These are phyloP conservation scores for Helicolenus hilgendorfi DNA, from an alignment of 2,797 vertebrate genomes.

Conservation along the genomic window DNA sequence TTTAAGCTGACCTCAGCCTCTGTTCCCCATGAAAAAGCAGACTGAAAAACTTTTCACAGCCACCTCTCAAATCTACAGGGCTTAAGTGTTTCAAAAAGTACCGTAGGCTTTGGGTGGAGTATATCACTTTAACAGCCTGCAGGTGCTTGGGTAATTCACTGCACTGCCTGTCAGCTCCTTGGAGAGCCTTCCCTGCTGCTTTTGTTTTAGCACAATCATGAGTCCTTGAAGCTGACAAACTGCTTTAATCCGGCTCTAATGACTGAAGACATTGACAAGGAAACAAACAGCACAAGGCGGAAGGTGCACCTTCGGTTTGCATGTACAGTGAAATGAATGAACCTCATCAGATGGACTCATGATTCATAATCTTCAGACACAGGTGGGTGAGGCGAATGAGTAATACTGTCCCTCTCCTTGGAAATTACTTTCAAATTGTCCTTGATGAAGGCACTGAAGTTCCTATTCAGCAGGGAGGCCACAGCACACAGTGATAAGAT, in stretches of 20 bases:
- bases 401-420: slow-evolving; percentile 29
- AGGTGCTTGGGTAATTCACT: slow-evolving; percentile 58
- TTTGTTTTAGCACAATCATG: slow-evolving; percentile 70
- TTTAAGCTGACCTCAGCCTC: slow-evolving; percentile 2
- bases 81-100: slow-evolving; percentile 14
- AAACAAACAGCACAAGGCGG: slow-evolving; percentile 51
- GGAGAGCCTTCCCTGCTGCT: slow-evolving; percentile 47
- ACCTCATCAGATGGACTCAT: slow-evolving; percentile 47
- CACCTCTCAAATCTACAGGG: neutral
- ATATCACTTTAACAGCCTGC: slow-evolving; percentile 54
- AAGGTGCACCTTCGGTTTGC: slow-evolving; percentile 15
- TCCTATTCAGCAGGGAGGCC: slow-evolving; percentile 2
- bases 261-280: slow-evolving; percentile 55
- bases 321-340: slow-evolving; percentile 40
- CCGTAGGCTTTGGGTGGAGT: slow-evolving; percentile 12
- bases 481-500: neutral
- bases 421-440: slow-evolving; percentile 59
- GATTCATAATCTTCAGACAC: slow-evolving; percentile 53
- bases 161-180: slow-evolving; percentile 43
- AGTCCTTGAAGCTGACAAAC: slow-evolving; percentile 68
- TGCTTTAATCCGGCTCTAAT: slow-evolving; percentile 62
- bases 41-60: slow-evolving; percentile 7
- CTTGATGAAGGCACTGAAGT: slow-evolving; percentile 27
- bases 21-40: neutral
- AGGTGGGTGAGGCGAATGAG: slow-evolving; percentile 48